Conservation (phyloP, 37 sponge, comb jelly and placozoan genomes). For the Beroe ovata region DNA sequence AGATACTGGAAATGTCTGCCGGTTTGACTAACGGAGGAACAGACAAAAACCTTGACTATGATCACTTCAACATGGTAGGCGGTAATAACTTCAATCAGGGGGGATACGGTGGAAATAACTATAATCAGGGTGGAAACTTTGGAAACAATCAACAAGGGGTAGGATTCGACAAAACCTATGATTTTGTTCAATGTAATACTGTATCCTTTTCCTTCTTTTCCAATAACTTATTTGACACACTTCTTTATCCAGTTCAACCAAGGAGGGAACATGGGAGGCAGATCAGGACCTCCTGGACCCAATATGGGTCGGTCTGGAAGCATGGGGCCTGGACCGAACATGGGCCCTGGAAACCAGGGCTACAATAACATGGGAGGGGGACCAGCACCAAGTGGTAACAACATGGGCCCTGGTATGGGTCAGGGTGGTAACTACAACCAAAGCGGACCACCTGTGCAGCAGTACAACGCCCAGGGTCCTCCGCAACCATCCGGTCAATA, state of each 20-base stretch:
- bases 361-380: background rate
- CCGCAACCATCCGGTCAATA: background rate
- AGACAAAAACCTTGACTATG: conserved; percentile 64
- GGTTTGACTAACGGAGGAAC: conserved; percentile 40
- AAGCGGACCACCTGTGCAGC: background rate
- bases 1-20: conserved; percentile 54
- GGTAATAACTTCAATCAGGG: background rate
- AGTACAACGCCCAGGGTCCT: background rate
- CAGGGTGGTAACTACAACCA: conserved; percentile 22
- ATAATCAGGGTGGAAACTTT: background rate
- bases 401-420: background rate
- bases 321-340: conserved; percentile 23
- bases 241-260: too few species aligned
- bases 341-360: background rate
- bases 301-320: background rate
- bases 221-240: background rate
- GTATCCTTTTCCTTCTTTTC: background rate
- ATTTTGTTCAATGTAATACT: background rate
- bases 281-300: conserved; percentile 1
- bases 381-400: background rate
- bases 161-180: background rate
- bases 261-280: background rate
- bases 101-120: background rate
- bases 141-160: background rate
- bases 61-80: background rate